Base-by-base conservation (phyloP, 2,888 invertebrate genomes). In the Therioaphis trifolii region DNA sequence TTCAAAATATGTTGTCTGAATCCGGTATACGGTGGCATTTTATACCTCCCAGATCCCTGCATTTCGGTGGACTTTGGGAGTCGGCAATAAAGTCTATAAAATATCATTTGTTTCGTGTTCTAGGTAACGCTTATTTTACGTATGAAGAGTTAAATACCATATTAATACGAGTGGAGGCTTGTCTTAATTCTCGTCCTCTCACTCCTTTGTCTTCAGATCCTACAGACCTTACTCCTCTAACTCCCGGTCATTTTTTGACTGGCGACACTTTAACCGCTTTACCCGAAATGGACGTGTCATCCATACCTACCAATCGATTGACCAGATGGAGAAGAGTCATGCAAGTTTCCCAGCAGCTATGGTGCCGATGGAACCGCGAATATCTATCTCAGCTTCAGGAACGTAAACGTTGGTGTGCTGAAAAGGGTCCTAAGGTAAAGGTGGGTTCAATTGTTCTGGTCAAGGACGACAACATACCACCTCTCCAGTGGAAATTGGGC, bases 51-150 rank as follows among this genome's bases (percentile, higher is more conserved):
- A 66, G 74, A 49, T 85, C 86, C 4, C 86, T 85, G 0, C 85
- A 86, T 46, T 85, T 85, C 46, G 86, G 86, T 0, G 86, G 86
- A 11, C 52, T 86, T 4, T 86, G 86, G 85, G 86, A 87, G 68
- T 79, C 85, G 5, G 85, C 85, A 18, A 85, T 86, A 4, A 85
- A 86, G 58, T 85, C 85, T 2, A 75, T 85, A 0, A 87, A 87
- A 74, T 71, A 46, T 76, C 86, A 86, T 75, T 35, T 86, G 24
- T 82, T 80, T 21, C 66, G 85, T 14, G n/a, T 84, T 2, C 55
- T 85, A 12, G 84, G 86, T 0, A 76, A 77, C 24, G 12, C 52
- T 12, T 68, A 68, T 18, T 40, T 86, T 14, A 86, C 84, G 12
- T 85, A 66, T 27, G 85, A 87, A 68, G 85, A 87, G 29, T 80